phyloP scores from a whole-genome alignment of 2,113 vertebrate species.

The Cricetomys ansorgei region DNA sequence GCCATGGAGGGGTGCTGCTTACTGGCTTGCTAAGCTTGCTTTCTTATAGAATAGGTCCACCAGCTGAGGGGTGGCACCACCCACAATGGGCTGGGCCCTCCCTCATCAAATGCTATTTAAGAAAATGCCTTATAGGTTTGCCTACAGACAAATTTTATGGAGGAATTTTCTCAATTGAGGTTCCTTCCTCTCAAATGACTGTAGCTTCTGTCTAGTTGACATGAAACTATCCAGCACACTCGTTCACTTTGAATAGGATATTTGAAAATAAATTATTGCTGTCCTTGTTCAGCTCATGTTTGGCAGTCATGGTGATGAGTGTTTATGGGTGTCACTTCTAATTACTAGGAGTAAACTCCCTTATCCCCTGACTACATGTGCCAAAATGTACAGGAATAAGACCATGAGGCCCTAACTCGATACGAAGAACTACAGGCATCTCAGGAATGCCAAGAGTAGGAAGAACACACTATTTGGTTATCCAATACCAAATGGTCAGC shows the following conservation, averaged over 20 bases:
- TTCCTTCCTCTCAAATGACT: not conserved
- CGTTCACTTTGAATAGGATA: not conserved
- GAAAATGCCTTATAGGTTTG: not conserved
- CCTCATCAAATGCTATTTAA: not conserved
- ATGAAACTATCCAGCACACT: not conserved
- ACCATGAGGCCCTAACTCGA: not conserved
- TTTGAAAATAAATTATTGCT: not conserved
- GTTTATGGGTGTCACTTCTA: not conserved
- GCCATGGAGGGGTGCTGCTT: not conserved
- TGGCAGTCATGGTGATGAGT: not conserved
- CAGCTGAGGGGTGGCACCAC: too few relatives aligned
- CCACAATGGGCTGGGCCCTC: too few relatives aligned
- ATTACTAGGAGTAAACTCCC: not conserved
- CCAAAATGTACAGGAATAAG: not conserved
- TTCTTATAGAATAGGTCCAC: not conserved
- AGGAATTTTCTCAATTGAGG: not conserved
- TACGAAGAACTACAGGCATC: not conserved
- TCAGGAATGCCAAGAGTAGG: not conserved
- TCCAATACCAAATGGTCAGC: not conserved
- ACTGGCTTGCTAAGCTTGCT: not conserved
- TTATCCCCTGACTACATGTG: not conserved
- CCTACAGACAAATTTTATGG: not conserved
- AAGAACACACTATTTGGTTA: not conserved
- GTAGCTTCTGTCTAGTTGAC: not conserved
- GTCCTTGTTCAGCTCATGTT: not conserved